These are phyloP conservation scores for Coelopa pilipes DNA, from an alignment of 2,888 invertebrate species.

Conservation along the genomic window DNA sequence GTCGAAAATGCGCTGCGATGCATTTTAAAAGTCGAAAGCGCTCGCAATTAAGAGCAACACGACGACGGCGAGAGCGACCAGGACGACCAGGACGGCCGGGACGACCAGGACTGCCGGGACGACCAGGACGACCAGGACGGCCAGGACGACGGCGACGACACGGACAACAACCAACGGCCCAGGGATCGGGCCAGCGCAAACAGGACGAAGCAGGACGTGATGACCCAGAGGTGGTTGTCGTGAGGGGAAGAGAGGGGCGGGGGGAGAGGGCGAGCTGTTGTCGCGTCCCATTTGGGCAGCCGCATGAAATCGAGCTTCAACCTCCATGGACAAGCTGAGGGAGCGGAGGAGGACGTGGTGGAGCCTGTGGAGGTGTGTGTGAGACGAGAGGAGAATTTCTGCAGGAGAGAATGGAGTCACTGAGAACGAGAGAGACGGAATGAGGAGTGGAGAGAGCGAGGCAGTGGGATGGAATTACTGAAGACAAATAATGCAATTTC, in stretches of 20 bases:
- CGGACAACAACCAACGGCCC: neutral
- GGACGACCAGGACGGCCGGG: too few relatives aligned
- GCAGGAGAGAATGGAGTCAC: too few relatives aligned
- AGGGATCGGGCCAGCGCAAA: neutral
- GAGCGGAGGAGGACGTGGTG: too few relatives aligned
- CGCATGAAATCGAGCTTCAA: neutral
- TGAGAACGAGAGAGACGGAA: too few relatives aligned
- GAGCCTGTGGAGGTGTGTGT: too few relatives aligned
- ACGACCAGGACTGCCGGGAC: too few relatives aligned
- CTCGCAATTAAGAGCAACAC: constrained; percentile 32
- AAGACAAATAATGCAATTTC: constrained; percentile 11
- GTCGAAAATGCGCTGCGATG: constrained; percentile 29
- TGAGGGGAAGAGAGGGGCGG: neutral
- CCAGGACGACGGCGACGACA: too few relatives aligned
- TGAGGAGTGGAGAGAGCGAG: too few relatives aligned
- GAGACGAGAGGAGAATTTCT: too few relatives aligned
- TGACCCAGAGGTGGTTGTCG: neutral
- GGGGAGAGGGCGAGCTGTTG: neutral
- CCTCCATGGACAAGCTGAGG: neutral
- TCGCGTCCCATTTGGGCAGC: neutral
- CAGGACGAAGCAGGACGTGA: neutral
- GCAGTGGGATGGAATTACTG: neutral
- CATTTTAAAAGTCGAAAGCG: constrained; percentile 26
- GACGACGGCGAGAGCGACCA: neutral
- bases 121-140: too few relatives aligned